Evolutionary conservation across 2,888 invertebrate species (phyloP).

Genomic region (Scaptomyza parva): DNA sequence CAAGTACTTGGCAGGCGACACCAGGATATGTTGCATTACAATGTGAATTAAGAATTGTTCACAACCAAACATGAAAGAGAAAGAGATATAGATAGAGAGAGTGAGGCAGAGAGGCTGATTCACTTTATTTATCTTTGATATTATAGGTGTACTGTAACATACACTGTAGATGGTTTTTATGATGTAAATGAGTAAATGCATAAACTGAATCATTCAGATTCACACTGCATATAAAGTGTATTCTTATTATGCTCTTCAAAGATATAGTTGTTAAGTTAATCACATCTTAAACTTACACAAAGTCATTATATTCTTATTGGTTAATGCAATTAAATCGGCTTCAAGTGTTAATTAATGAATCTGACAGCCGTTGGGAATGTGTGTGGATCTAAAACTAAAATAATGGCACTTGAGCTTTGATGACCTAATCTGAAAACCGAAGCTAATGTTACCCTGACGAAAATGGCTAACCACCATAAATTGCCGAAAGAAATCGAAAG

Average conservation of each 20-base stretch:
- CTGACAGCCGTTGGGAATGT: conserved; percentile 23
- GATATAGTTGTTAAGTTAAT: no score
- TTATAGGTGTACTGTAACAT: neutral
- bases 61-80: neutral
- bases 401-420: conserved; percentile 53
- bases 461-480: conserved; percentile 65
- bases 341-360: conserved; percentile 40
- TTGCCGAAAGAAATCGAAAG: conserved; percentile 79
- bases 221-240: no score
- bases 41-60: conserved; percentile 37
- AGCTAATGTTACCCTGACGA: conserved; percentile 26
- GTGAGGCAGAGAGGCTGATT: neutral
- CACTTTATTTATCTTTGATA: neutral
- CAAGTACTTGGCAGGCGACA: conserved; percentile 70
- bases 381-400: conserved; percentile 58
- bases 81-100: neutral
- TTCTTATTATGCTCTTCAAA: no score
- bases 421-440: conserved; percentile 22
- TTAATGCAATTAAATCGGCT: conserved; percentile 29
- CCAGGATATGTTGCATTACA: conserved; percentile 67
- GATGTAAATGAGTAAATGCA: no score
- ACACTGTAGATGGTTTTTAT: neutral
- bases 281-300: no score
- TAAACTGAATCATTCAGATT: no score
- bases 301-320: neutral